phyloP scores from a whole-genome alignment of 2,888 invertebrate genomes.

The Troides helena region DNA sequence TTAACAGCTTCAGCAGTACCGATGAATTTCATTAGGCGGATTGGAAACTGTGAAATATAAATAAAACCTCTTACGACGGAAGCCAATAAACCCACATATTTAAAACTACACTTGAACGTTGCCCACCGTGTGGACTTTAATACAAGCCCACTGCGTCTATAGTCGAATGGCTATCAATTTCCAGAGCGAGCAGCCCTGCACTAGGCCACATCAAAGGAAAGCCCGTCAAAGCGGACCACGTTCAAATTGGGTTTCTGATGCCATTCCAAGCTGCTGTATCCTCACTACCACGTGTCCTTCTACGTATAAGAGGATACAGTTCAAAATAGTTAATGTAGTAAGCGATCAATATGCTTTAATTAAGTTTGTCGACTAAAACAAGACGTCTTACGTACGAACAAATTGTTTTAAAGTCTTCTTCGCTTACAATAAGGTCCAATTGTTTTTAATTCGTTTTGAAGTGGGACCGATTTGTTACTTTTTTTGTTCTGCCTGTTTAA shows the following conservation, averaged over 20 bases:
- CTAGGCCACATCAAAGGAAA: slow-evolving; percentile 38
- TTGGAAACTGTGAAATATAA: slow-evolving; percentile 27
- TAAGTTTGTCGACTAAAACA: slow-evolving; percentile 26
- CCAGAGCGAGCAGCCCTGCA: slow-evolving; percentile 28
- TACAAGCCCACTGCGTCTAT: slow-evolving; percentile 31
- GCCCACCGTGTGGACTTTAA: slow-evolving; percentile 34
- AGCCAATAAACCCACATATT: slow-evolving; percentile 31
- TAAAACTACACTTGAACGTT: slow-evolving; percentile 11
- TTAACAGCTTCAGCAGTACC: slow-evolving; percentile 14
- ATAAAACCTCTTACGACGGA: slow-evolving; percentile 32
- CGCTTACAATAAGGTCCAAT: slow-evolving; percentile 3
- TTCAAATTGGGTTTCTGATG: slow-evolving; percentile 37
- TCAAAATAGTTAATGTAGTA: slow-evolving; percentile 16
- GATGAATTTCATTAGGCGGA: slow-evolving; percentile 22
- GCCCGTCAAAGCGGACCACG: slow-evolving; percentile 38
- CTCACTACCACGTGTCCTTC: neutral
- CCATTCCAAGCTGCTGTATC: neutral
- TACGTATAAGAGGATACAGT: slow-evolving; percentile 7
- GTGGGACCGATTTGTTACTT: slow-evolving; percentile 30
- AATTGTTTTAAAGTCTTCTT: slow-evolving; percentile 10
- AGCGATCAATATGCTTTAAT: slow-evolving; percentile 25
- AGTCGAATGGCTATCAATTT: slow-evolving; percentile 10
- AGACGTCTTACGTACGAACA: slow-evolving; percentile 11
- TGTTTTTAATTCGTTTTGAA: slow-evolving; percentile 2
- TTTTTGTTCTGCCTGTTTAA: slow-evolving; percentile 4